Evolutionary conservation across 1,140 invertebrate species (phyloP).

Genomic region (Camponotus floridanus): DNA sequence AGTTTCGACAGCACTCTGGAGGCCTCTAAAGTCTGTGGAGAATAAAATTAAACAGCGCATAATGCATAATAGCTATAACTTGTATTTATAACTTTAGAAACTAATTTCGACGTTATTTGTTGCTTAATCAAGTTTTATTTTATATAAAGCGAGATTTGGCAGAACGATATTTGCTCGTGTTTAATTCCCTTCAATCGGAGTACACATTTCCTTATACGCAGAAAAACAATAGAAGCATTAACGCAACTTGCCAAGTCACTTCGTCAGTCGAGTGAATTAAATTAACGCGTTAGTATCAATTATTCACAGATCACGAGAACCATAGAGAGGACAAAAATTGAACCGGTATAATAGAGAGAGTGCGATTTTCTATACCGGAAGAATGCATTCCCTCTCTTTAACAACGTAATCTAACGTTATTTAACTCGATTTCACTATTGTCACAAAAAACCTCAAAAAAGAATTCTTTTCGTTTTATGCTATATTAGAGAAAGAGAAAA

Average conservation of each 20-base stretch:
- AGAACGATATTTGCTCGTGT: not conserved
- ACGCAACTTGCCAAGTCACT: conserved; percentile 25
- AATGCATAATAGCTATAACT: conserved; percentile 12
- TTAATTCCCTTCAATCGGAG: not conserved
- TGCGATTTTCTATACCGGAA: conserved; percentile 11
- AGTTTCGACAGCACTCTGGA: conserved; percentile 38
- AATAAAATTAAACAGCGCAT: conserved; percentile 39
- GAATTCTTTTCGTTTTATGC: not conserved
- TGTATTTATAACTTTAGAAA: conserved; percentile 16
- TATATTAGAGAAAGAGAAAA: not conserved
- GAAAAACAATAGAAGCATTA: conserved; percentile 44
- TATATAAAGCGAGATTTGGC: not conserved
- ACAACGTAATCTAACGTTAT: not conserved
- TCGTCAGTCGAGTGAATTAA: conserved; percentile 14
- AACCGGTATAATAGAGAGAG: not conserved
- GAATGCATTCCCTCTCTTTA: not conserved
- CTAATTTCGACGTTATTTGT: conserved; percentile 12
- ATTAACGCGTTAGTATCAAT: conserved; percentile 42
- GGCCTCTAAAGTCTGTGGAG: conserved; percentile 6
- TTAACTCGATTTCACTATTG: not conserved
- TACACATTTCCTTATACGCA: not conserved
- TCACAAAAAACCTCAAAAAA: not conserved
- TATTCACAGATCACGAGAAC: conserved; percentile 6
- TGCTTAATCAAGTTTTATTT: conserved; percentile 20
- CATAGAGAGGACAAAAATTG: not conserved